Evolutionary conservation across 1,140 invertebrate species (phyloP).

Genomic region (Sinella curviseta): DNA sequence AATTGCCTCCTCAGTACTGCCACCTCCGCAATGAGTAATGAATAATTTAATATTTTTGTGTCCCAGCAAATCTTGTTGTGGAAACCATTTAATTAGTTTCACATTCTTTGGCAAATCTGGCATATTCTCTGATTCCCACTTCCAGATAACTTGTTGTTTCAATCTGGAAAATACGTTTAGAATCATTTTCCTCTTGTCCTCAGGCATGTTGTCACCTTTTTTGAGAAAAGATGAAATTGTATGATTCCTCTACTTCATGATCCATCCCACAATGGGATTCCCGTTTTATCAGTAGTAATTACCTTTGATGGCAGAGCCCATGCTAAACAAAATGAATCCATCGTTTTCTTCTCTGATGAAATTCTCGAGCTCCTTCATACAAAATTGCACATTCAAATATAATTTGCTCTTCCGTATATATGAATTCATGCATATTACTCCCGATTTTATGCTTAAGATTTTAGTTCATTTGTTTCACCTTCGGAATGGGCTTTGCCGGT

Average conservation of each 20-base stretch:
- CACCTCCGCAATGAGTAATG: constrained; percentile 24
- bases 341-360: constrained; percentile 49
- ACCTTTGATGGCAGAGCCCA: constrained; percentile 55
- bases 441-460: too few species aligned
- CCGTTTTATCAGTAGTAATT: not conserved
- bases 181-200: constrained; percentile 46
- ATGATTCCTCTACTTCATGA: too few species aligned
- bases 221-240: not conserved
- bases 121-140: constrained; percentile 58
- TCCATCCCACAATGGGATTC: not conserved
- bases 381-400: not conserved
- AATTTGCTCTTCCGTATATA: not conserved
- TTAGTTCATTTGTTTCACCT: constrained; percentile 59
- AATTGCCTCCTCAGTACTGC: constrained; percentile 8
- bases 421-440: not conserved
- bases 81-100: constrained; percentile 66
- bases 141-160: constrained; percentile 61
- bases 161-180: constrained; percentile 54
- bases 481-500: constrained; percentile 44
- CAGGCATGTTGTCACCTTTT: constrained; percentile 45
- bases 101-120: constrained; percentile 65
- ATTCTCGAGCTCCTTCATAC: constrained; percentile 45
- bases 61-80: constrained; percentile 58
- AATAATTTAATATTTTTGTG: constrained; percentile 31
- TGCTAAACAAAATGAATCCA: constrained; percentile 54